Conservation (phyloP, 1,140 invertebrate genomes). For the Papilio polyxenes region DNA sequence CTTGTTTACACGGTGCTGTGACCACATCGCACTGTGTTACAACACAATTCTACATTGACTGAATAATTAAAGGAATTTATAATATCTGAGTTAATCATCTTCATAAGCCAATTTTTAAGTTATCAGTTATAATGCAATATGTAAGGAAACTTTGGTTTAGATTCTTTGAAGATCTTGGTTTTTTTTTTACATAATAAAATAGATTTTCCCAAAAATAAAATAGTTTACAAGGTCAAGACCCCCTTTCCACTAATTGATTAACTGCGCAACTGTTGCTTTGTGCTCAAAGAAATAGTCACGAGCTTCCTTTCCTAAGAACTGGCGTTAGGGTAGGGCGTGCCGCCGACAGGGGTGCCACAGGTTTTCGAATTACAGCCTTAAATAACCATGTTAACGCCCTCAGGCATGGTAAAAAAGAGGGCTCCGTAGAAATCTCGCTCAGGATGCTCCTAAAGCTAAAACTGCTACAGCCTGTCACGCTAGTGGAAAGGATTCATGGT, state of each 20-base stretch:
- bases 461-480: not conserved
- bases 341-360: too few species aligned
- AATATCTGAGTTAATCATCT: not conserved
- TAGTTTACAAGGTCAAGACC: not conserved
- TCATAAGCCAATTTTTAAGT: not conserved
- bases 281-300: too few species aligned
- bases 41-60: not conserved
- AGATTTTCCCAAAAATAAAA: too few species aligned
- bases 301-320: too few species aligned
- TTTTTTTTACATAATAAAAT: too few species aligned
- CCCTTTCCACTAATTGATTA: not conserved
- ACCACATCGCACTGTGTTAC: not conserved
- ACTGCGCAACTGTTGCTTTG: not conserved
- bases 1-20: not conserved
- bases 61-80: not conserved
- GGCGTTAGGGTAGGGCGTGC: too few species aligned
- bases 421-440: too few species aligned
- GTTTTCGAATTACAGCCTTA: too few species aligned
- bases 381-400: too few species aligned
- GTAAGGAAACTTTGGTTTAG: not conserved
- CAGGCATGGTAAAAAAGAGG: too few species aligned
- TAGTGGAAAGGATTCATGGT: not conserved
- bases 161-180: too few species aligned
- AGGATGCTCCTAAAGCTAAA: too few species aligned
- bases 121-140: not conserved